These are phyloP conservation scores for Neoarius graeffei DNA, from an alignment of 2,113 vertebrate genomes.

Conservation along the genomic window DNA sequence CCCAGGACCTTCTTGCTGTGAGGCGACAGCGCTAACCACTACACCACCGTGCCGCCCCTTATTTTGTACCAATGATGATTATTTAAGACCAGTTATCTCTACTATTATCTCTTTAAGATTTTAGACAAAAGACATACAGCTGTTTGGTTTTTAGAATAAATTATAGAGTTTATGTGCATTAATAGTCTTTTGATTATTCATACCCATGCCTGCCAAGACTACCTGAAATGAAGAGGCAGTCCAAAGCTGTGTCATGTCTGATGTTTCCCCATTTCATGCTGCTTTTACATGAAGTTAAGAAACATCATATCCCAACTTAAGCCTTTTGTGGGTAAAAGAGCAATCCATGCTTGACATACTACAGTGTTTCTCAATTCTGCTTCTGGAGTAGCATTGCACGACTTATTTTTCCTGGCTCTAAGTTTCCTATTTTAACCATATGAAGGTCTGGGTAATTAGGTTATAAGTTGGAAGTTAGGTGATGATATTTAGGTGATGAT, in stretches of 20 bases:
- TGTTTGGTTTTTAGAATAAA: not conserved
- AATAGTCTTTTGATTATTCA: not conserved
- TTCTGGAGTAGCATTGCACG: not conserved
- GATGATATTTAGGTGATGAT: not conserved
- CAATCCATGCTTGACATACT: not conserved
- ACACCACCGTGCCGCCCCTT: too few species aligned
- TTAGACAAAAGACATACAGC: not conserved
- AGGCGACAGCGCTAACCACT: too few species aligned
- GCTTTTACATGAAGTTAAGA: not conserved
- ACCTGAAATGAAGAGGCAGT: not conserved
- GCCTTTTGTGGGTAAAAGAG: not conserved
- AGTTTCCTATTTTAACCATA: not conserved
- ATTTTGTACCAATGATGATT: not conserved
- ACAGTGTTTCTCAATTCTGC: not conserved
- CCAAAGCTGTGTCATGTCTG: not conserved
- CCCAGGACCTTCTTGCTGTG: too few species aligned
- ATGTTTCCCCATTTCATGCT: slow-evolving; percentile 5
- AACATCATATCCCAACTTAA: not conserved
- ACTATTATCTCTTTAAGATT: not conserved
- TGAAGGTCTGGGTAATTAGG: not conserved
- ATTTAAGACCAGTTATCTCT: not conserved
- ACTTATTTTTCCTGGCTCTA: not conserved
- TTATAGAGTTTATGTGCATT: not conserved
- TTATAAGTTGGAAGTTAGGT: not conserved
- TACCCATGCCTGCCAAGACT: not conserved